These are phyloP conservation scores for Pseudomugil tenellus DNA, from an alignment of 2,797 vertebrate species.

Conservation along the genomic window DNA sequence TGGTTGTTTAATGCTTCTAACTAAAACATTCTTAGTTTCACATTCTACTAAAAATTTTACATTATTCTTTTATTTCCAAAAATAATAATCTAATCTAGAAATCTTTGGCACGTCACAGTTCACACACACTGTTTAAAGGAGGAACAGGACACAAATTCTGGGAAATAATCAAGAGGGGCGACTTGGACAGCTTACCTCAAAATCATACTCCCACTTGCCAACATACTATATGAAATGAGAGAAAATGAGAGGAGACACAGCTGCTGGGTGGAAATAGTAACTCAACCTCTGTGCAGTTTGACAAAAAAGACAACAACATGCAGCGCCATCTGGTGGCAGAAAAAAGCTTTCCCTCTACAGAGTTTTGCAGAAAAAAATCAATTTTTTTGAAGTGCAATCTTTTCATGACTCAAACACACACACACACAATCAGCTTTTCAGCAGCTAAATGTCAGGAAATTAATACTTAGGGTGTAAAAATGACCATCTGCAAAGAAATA, in stretches of 20 bases:
- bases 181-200: constrained; percentile 88
- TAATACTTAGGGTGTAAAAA: neutral
- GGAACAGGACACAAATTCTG: constrained; percentile 31
- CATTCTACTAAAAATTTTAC: neutral
- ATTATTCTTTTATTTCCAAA: neutral
- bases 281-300: constrained; percentile 20
- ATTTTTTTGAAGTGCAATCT: constrained; percentile 6
- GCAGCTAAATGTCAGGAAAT: constrained; percentile 10
- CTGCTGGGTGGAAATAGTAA: constrained; percentile 38
- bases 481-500: neutral
- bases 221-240: constrained; percentile 83
- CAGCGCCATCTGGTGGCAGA: constrained; percentile 78
- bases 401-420: constrained; percentile 8
- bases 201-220: constrained; percentile 98
- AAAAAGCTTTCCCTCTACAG: constrained; percentile 5
- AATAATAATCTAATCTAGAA: constrained; percentile 34
- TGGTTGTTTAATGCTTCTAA: neutral
- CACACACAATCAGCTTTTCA: constrained; percentile 24
- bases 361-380: neutral
- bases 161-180: constrained; percentile 13
- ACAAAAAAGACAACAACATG: constrained; percentile 35
- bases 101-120: constrained; percentile 29
- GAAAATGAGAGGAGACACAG: constrained; percentile 51
- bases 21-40: too few species aligned
- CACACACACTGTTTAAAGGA: constrained; percentile 26